phyloP scores from a whole-genome alignment of 2,113 vertebrate species.

The Serinus canaria region DNA sequence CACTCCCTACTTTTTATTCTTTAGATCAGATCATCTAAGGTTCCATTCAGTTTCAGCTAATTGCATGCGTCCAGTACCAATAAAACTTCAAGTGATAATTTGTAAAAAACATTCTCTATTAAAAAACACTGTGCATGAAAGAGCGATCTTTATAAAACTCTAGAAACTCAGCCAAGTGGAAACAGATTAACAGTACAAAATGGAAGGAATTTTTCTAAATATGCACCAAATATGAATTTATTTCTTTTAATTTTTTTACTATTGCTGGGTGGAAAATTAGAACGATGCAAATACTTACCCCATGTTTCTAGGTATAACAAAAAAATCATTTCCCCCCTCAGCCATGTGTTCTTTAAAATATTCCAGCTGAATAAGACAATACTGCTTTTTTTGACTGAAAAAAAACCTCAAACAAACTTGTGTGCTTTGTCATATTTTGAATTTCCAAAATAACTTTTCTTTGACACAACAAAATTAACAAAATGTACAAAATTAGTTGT shows the following conservation, averaged over 20 bases:
- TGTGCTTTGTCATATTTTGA: neutral
- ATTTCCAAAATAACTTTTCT: neutral
- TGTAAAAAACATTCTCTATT: conserved; percentile 13
- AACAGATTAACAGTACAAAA: conserved; percentile 2
- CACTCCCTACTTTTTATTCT: neutral
- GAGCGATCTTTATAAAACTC: neutral
- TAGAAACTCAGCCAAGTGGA: neutral
- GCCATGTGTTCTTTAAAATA: neutral
- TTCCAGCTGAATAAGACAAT: neutral
- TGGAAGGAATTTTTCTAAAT: neutral
- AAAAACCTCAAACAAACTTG: neutral
- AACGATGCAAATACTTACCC: neutral
- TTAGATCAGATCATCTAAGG: neutral
- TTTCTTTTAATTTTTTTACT: neutral
- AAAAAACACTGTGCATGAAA: neutral
- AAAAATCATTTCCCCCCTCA: neutral
- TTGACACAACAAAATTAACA: neutral
- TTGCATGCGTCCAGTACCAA: neutral
- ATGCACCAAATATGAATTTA: neutral
- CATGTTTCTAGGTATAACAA: neutral
- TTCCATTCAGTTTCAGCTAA: neutral
- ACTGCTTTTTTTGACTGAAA: neutral
- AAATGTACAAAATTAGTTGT: neutral
- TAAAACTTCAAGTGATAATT: neutral
- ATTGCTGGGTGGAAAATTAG: neutral